phyloP scores from a whole-genome alignment of 2,888 invertebrate species.

The Anoncus sp. region DNA sequence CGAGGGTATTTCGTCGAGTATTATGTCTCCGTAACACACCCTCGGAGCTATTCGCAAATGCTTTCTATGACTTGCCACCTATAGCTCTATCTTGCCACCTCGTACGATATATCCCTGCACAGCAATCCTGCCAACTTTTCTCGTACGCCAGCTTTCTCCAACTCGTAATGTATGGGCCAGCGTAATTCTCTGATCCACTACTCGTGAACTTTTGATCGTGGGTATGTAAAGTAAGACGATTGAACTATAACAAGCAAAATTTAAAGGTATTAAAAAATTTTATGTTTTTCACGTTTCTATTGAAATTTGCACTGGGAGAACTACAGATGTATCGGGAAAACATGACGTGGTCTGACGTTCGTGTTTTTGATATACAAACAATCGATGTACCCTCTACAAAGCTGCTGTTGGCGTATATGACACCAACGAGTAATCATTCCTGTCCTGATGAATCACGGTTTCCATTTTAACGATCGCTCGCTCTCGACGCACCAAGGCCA shows the following conservation, averaged over 20 bases:
- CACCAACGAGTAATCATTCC: slow-evolving; percentile 60
- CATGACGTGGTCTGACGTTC: not conserved
- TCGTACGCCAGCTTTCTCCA: not conserved
- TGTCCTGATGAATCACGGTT: slow-evolving; percentile 62
- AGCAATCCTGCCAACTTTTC: slow-evolving; percentile 25
- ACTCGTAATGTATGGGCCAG: not conserved
- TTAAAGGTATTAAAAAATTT: not conserved
- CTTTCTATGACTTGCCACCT: slow-evolving; percentile 43
- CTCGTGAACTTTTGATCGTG: slow-evolving; percentile 24
- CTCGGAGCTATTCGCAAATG: slow-evolving; percentile 43
- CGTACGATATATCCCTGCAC: not conserved
- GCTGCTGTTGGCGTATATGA: slow-evolving; percentile 45
- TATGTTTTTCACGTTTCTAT: not conserved
- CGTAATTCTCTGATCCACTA: slow-evolving; percentile 7
- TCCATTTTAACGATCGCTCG: slow-evolving; percentile 60
- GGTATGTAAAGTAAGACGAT: slow-evolving; percentile 2
- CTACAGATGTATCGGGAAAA: too few relatives aligned
- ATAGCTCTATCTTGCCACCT: slow-evolving; percentile 2
- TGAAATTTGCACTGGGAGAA: not conserved
- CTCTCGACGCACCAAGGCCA: slow-evolving; percentile 53
- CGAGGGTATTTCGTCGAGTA: slow-evolving; percentile 61
- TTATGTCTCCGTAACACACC: slow-evolving; percentile 49
- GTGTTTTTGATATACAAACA: not conserved
- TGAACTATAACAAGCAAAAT: slow-evolving; percentile 3
- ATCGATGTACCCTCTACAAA: slow-evolving; percentile 40